Conservation (phyloP, 1,140 invertebrate genomes). For the Eueides isabella region DNA sequence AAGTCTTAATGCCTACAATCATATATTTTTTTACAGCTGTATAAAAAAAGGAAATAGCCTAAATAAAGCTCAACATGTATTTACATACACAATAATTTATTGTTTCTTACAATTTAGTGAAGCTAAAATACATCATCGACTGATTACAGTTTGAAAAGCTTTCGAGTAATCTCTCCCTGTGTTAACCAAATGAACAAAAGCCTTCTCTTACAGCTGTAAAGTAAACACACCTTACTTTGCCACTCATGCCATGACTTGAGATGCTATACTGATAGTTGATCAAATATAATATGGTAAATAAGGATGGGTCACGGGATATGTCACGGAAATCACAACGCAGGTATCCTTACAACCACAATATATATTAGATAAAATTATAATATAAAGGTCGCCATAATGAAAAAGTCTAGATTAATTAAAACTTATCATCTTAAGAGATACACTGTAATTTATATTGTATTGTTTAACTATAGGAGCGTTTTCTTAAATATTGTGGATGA, state of each 20-base stretch:
- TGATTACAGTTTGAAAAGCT: slow-evolving; percentile 80
- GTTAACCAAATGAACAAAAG: slow-evolving; percentile 73
- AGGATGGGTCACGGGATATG: slow-evolving; percentile 63
- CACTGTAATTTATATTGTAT: slow-evolving; percentile 81
- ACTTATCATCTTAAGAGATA: slow-evolving; percentile 81
- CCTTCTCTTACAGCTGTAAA: slow-evolving; percentile 70
- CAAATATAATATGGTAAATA: slow-evolving; percentile 47
- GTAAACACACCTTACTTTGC: slow-evolving; percentile 72
- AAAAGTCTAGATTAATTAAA: slow-evolving; percentile 81
- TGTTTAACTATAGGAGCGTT: slow-evolving; percentile 78
- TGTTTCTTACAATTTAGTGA: slow-evolving; percentile 82
- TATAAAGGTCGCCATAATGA: slow-evolving; percentile 83
- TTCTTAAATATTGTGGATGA: slow-evolving; percentile 82
- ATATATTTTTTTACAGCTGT: slow-evolving; percentile 42
- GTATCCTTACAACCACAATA: slow-evolving; percentile 84
- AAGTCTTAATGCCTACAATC: slow-evolving; percentile 4
- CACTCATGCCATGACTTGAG: slow-evolving; percentile 61
- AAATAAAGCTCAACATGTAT: slow-evolving; percentile 78
- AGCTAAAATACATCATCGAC: slow-evolving; percentile 79
- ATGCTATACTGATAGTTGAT: slow-evolving; percentile 51
- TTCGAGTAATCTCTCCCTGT: slow-evolving; percentile 71
- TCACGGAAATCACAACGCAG: slow-evolving; percentile 81
- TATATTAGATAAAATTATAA: slow-evolving; percentile 84
- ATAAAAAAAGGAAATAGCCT: slow-evolving; percentile 57
- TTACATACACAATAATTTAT: slow-evolving; percentile 83